A percentile compares a stretch with the other conserved stretches of the same genome.
phyloP scores from a whole-genome alignment of 2,888 invertebrate species.

The Melinopterus prodromus region DNA sequence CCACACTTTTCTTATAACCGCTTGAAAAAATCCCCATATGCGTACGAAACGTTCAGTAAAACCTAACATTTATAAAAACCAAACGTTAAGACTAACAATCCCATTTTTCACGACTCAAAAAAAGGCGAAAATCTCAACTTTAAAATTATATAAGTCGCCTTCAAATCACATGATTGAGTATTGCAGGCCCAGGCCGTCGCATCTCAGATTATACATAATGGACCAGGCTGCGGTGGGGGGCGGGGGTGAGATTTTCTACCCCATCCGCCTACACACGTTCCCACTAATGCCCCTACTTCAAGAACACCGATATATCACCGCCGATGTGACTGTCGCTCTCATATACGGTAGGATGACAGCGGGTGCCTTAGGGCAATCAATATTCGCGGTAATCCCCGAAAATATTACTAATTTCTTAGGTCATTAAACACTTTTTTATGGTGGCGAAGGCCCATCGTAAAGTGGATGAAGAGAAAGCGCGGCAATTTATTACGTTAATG shows the following conservation, averaged over 20 bases:
- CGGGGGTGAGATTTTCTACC: slow-evolving; percentile 13
- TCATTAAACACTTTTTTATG: background rate
- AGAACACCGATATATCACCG: slow-evolving; percentile 19
- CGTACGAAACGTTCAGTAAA: background rate
- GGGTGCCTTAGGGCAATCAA: slow-evolving; percentile 5
- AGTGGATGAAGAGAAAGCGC: background rate
- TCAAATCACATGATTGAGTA: background rate
- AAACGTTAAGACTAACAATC: background rate
- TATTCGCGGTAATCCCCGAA: slow-evolving; percentile 21
- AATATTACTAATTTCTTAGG: slow-evolving; percentile 4
- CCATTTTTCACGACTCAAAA: background rate
- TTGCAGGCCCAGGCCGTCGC: background rate
- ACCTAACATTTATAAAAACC: background rate
- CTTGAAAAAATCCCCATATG: background rate
- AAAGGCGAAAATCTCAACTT: background rate
- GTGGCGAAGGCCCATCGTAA: background rate
- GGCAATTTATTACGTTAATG: slow-evolving; percentile 4
- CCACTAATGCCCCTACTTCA: slow-evolving; percentile 22
- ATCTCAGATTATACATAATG: background rate
- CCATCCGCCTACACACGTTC: slow-evolving; percentile 19
- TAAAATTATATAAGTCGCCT: background rate
- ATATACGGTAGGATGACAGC: background rate
- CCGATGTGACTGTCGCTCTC: slow-evolving; percentile 15
- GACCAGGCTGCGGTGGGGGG: background rate
- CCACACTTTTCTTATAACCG: no score